Conservation (phyloP, 2,888 invertebrate species). For the Branchellion lobata region DNA sequence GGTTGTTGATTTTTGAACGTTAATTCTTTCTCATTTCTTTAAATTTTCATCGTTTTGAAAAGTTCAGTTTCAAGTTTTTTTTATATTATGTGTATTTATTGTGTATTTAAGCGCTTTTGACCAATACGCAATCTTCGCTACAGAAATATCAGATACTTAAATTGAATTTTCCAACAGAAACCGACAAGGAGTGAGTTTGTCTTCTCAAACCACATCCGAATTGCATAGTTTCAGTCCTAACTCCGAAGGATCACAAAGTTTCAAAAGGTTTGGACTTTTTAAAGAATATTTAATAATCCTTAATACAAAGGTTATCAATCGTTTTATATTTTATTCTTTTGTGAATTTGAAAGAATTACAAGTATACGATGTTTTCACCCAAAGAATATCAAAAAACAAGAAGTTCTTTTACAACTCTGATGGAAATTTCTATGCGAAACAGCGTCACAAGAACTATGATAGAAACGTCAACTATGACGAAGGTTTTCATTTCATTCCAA, state of each 20-base stretch:
- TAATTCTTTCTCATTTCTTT: too few relatives aligned
- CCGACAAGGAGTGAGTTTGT: background rate
- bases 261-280: background rate
- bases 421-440: conserved; percentile 30
- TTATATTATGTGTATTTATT: too few relatives aligned
- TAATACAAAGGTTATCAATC: too few relatives aligned
- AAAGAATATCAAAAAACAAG: background rate
- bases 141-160: too few relatives aligned
- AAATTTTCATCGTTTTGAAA: too few relatives aligned
- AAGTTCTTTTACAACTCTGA: background rate
- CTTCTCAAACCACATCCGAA: background rate
- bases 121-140: too few relatives aligned
- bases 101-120: too few relatives aligned
- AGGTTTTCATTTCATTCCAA: too few relatives aligned
- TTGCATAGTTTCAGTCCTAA: conserved; percentile 8
- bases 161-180: background rate
- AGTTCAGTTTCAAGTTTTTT: too few relatives aligned
- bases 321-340: too few relatives aligned
- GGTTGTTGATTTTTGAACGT: background rate
- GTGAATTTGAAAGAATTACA: too few relatives aligned
- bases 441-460: background rate
- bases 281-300: background rate
- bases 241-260: background rate
- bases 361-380: too few relatives aligned
- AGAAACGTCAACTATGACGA: conserved; percentile 33